Evolutionary conservation across 2,888 invertebrate species (phyloP).

Genomic region (Mystacides longicornis): DNA sequence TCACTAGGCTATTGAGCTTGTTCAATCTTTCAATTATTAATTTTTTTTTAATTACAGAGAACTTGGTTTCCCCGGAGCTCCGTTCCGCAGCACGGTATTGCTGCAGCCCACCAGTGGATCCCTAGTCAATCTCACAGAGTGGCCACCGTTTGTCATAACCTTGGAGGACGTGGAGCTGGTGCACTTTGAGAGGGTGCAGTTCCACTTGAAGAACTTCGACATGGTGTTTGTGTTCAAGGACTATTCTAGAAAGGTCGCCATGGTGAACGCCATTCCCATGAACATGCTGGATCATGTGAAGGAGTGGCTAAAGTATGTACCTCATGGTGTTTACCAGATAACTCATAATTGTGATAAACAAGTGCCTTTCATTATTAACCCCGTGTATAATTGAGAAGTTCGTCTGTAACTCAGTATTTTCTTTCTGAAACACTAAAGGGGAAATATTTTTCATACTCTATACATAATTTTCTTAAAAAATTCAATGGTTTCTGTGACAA

Average conservation of each 20-base stretch:
- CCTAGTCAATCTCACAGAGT: constrained; percentile 93
- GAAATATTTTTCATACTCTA: too few relatives aligned
- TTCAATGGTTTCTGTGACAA: too few relatives aligned
- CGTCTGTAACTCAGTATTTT: too few relatives aligned
- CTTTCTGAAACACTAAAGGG: too few relatives aligned
- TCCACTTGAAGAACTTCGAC: constrained; percentile 98
- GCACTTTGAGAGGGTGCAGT: constrained; percentile 98
- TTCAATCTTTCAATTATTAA: too few relatives aligned
- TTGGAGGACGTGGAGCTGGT: constrained; percentile 96
- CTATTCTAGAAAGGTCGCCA: constrained; percentile 86
- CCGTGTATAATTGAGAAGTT: too few relatives aligned
- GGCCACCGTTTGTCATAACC: constrained; percentile 99
- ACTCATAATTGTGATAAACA: too few relatives aligned
- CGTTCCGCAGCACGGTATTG: constrained; percentile 90
- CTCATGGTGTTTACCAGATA: too few relatives aligned
- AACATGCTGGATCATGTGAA: constrained; percentile 98
- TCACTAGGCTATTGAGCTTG: too few relatives aligned
- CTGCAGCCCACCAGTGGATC: constrained; percentile 98
- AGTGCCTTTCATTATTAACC: too few relatives aligned
- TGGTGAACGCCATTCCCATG: constrained; percentile 99
- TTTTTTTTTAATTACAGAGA: constrained; percentile 52
- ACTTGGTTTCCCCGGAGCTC: constrained; percentile 95
- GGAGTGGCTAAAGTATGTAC: constrained; percentile 97
- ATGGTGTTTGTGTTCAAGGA: constrained; percentile 99
- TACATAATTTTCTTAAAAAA: too few relatives aligned